These are phyloP conservation scores for Carterocephalus palaemon DNA, from an alignment of 2,888 invertebrate species.

Conservation along the genomic window DNA sequence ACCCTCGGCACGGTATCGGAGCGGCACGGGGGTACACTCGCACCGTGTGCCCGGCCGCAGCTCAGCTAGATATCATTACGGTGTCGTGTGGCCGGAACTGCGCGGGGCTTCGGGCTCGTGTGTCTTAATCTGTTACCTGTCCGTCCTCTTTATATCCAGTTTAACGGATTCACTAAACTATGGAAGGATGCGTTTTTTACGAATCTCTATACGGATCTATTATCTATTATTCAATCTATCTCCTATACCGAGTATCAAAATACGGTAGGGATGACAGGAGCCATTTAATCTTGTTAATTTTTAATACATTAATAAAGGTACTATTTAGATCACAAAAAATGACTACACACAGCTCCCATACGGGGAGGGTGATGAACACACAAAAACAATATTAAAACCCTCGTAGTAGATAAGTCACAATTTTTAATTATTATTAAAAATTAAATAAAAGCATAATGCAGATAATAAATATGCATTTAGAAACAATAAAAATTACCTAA, in stretches of 20 bases:
- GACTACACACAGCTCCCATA: too few relatives aligned
- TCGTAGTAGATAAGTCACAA: too few relatives aligned
- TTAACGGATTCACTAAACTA: conserved; percentile 22
- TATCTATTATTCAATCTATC: not conserved
- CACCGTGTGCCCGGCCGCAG: conserved; percentile 2
- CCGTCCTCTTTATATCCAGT: conserved; percentile 32
- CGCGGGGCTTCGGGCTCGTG: conserved; percentile 63
- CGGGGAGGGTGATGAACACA: too few relatives aligned
- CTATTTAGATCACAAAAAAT: not conserved
- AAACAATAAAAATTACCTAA: too few relatives aligned
- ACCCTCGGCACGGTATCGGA: too few relatives aligned
- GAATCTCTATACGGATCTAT: conserved; percentile 5
- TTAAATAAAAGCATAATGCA: too few relatives aligned
- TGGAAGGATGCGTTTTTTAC: conserved; percentile 10
- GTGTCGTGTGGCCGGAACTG: conserved; percentile 62
- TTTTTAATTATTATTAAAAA: too few relatives aligned
- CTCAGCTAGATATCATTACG: conserved; percentile 32
- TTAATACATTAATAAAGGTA: too few relatives aligned
- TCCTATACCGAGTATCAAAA: conserved; percentile 3
- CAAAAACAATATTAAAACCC: too few relatives aligned
- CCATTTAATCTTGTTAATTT: not conserved
- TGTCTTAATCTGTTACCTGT: conserved; percentile 54
- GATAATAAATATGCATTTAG: too few relatives aligned
- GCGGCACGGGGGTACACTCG: conserved; percentile 3
- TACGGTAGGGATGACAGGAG: not conserved